Conservation (phyloP, 2,888 invertebrate genomes). For the Hypsopygia costalis region DNA sequence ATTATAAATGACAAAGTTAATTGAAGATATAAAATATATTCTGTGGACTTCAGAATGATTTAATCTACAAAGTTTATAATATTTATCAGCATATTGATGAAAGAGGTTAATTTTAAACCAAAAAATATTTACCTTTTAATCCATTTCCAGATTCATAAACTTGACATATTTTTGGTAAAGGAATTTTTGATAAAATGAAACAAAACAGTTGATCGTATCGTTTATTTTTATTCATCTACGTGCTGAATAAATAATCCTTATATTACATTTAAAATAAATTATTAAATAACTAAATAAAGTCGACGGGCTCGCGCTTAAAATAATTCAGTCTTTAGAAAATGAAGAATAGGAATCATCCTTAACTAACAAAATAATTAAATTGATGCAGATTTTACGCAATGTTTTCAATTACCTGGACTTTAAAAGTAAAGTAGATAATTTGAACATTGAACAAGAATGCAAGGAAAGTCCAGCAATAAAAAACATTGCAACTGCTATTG, state of each 20-base stretch:
- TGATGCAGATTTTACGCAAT: conserved; percentile 35
- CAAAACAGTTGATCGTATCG: conserved; percentile 20
- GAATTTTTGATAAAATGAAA: too few relatives aligned
- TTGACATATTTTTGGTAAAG: too few relatives aligned
- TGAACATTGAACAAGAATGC: conserved; percentile 25
- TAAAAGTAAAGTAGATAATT: conserved; percentile 25
- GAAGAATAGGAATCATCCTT: conserved; percentile 57
- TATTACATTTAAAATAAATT: conserved; percentile 59
- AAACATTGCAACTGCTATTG: conserved; percentile 53
- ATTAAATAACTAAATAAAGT: conserved; percentile 58
- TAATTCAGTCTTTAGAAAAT: conserved; percentile 40
- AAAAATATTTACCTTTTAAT: too few relatives aligned
- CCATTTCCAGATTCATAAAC: too few relatives aligned
- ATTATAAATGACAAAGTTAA: too few relatives aligned
- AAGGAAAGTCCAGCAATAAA: conserved; percentile 43
- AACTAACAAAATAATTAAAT: conserved; percentile 29
- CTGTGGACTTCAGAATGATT: too few relatives aligned
- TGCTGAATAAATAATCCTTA: conserved; percentile 75
- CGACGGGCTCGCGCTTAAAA: conserved; percentile 74
- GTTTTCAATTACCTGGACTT: conserved; percentile 49
- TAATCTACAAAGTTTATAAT: too few relatives aligned
- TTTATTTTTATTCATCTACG: conserved; percentile 48
- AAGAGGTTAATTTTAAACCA: too few relatives aligned
- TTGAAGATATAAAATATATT: too few relatives aligned
- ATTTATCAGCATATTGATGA: too few relatives aligned